phyloP scores from a whole-genome alignment of 2,113 vertebrate genomes.

The Salvator merianae region DNA sequence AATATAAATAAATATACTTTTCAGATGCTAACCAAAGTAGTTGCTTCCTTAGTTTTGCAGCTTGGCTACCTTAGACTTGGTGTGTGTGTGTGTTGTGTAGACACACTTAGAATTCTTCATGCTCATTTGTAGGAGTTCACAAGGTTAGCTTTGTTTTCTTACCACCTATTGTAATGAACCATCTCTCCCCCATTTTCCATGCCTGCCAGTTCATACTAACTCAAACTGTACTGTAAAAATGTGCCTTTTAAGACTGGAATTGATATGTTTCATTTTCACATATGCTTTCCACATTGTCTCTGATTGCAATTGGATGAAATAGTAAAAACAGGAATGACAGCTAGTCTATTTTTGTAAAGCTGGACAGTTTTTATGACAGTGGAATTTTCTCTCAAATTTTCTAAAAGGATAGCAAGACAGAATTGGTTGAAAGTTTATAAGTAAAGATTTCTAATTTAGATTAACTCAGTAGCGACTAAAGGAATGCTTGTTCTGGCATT shows the following conservation, averaged over 20 bases:
- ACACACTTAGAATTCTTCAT: not conserved
- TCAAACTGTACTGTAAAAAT: not conserved
- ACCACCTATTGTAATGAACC: not conserved
- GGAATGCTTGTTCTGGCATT: slow-evolving; percentile 6
- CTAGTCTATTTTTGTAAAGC: not conserved
- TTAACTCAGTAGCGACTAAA: slow-evolving; percentile 8
- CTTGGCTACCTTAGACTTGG: too few relatives aligned
- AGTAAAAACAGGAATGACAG: not conserved
- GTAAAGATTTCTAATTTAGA: slow-evolving; percentile 7
- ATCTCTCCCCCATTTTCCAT: too few relatives aligned
- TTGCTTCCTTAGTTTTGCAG: too few relatives aligned
- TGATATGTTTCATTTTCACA: not conserved
- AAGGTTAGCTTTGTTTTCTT: not conserved
- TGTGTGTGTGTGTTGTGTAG: not conserved
- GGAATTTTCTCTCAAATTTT: not conserved
- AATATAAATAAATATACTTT: too few relatives aligned
- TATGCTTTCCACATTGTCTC: not conserved
- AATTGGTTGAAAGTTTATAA: not conserved
- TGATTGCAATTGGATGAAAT: not conserved
- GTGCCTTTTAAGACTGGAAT: not conserved
- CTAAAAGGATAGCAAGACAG: not conserved
- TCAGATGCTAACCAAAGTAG: too few relatives aligned
- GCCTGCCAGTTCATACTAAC: not conserved
- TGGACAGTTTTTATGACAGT: not conserved
- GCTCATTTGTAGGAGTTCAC: not conserved